These are phyloP conservation scores for Anthophora plumipes DNA, from an alignment of 2,888 invertebrate genomes.

Conservation along the genomic window DNA sequence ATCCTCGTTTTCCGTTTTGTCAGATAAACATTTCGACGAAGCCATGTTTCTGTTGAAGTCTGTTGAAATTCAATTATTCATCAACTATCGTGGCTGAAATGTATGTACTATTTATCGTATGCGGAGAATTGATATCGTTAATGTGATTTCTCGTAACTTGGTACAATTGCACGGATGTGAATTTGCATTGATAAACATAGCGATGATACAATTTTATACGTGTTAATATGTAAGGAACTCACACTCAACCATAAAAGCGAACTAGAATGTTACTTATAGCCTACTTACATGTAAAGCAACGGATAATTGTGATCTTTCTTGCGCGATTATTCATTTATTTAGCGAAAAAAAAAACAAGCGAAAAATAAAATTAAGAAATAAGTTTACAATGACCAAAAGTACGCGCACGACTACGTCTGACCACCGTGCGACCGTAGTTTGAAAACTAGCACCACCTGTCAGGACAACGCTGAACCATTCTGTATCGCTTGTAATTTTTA, in stretches of 20 bases:
- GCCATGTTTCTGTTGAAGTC: no score
- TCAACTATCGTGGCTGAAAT: background rate
- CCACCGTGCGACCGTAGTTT: background rate
- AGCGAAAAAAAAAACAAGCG: no score
- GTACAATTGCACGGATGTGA: background rate
- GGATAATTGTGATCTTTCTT: background rate
- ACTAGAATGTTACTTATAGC: background rate
- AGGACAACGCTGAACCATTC: background rate
- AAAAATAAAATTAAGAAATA: background rate
- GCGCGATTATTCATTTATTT: background rate
- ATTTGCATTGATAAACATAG: background rate
- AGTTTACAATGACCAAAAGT: background rate
- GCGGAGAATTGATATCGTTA: background rate
- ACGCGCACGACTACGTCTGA: no score
- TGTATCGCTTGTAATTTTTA: background rate
- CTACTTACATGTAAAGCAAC: background rate
- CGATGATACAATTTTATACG: background rate
- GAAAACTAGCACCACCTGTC: background rate
- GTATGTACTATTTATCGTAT: background rate
- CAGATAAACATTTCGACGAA: background rate
- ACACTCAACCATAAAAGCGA: background rate
- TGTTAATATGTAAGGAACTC: background rate
- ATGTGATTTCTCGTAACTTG: background rate
- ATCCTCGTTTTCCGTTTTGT: no score
- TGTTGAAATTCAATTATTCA: background rate